phyloP scores from a whole-genome alignment of 2,888 invertebrate species.

The Copidosoma aretas region DNA sequence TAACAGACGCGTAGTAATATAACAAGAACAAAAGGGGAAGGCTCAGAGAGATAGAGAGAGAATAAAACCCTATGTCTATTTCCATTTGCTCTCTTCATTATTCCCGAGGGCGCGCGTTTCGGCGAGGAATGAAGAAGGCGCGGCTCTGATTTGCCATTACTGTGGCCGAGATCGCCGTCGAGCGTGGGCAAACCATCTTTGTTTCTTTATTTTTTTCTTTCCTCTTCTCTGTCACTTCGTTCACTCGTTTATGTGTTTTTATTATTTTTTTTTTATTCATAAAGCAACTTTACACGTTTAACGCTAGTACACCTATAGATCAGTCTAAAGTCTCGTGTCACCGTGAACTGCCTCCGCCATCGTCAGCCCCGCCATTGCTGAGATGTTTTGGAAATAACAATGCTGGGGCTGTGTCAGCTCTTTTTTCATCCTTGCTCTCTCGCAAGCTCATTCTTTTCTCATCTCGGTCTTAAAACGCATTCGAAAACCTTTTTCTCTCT shows the following conservation, averaged over 20 bases:
- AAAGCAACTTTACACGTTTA: slow-evolving; percentile 46
- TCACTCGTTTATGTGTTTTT: background rate
- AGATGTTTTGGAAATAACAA: background rate
- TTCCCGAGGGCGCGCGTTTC: background rate
- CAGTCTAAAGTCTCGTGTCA: slow-evolving; percentile 63
- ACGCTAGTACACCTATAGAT: slow-evolving; percentile 61
- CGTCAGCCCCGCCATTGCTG: slow-evolving; percentile 37
- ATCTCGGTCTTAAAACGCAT: slow-evolving; percentile 8
- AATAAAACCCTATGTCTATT: no score
- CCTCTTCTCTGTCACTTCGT: background rate
- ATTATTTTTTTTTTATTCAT: background rate
- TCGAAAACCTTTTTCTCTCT: slow-evolving; percentile 13
- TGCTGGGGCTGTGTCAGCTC: no score
- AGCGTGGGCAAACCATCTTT: background rate
- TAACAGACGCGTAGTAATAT: background rate
- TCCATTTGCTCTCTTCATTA: background rate
- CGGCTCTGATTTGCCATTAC: background rate
- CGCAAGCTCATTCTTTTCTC: slow-evolving; percentile 34
- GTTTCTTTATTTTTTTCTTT: background rate
- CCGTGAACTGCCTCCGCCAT: slow-evolving; percentile 61
- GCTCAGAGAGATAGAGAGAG: slow-evolving; percentile 9
- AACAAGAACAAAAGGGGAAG: slow-evolving; percentile 29
- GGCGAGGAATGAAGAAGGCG: background rate
- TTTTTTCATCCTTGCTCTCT: slow-evolving; percentile 35
- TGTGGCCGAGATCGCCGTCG: background rate